Percentiles rank a stretch among this genome's conserved stretches.
Evolutionary conservation across 1,140 invertebrate genomes (phyloP).

Genomic region (Ostrea edulis): DNA sequence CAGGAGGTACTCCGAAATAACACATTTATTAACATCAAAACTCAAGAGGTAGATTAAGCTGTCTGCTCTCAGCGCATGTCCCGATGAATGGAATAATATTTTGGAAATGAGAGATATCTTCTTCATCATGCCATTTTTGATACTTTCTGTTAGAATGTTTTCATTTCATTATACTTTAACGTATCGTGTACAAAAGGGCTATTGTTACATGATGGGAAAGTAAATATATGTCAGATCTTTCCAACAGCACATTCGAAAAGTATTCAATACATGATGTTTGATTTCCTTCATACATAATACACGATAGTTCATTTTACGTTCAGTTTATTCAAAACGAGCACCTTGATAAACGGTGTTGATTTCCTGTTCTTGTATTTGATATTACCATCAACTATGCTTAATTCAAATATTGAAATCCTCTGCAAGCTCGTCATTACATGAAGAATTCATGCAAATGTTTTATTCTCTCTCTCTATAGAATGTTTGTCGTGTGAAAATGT

Average conservation of each 20-base stretch:
- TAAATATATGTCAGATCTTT: constrained; percentile 1
- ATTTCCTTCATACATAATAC: background rate
- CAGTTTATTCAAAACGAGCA: background rate
- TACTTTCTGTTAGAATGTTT: background rate
- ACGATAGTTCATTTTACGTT: background rate
- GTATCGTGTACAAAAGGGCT: background rate
- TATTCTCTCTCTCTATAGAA: background rate
- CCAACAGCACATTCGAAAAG: background rate
- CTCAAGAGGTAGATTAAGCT: background rate
- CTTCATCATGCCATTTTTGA: background rate
- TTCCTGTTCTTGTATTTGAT: background rate
- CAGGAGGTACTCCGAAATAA: background rate
- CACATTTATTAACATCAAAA: too few species aligned
- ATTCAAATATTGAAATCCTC: background rate
- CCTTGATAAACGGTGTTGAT: background rate
- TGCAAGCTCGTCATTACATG: background rate
- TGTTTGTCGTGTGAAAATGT: background rate
- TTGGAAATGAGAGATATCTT: background rate
- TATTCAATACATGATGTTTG: constrained; percentile 12
- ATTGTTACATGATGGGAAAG: constrained; percentile 24
- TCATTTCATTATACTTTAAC: constrained; percentile 4
- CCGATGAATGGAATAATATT: background rate
- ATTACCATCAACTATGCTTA: background rate
- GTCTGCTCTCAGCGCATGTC: background rate
- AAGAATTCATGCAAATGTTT: background rate